Evolutionary conservation across 2,113 vertebrate genomes (phyloP).

Genomic region (Triplophysa siluroides): DNA sequence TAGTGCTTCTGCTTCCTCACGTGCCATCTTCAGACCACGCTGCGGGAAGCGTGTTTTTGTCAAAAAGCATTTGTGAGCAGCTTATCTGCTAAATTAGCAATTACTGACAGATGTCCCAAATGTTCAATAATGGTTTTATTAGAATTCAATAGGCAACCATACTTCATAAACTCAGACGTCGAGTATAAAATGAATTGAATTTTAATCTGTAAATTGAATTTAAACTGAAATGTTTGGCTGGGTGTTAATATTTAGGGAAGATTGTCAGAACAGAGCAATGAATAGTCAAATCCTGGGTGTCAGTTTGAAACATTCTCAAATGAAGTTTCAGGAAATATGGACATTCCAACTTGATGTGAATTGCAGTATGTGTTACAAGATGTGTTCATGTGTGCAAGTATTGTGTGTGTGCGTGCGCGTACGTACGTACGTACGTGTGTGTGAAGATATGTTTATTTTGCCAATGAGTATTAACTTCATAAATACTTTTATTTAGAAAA

Average conservation of each 20-base stretch:
- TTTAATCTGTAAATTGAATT: conserved; percentile 11
- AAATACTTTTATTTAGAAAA: conserved; percentile 26
- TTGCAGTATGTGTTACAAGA: conserved; percentile 17
- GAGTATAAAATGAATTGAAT: neutral
- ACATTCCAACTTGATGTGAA: conserved; percentile 47
- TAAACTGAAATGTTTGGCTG: neutral
- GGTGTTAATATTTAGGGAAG: neutral
- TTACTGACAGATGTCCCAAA: neutral
- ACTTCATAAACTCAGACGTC: neutral
- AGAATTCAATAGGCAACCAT: neutral
- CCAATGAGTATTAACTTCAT: conserved; percentile 52
- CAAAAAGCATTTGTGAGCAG: neutral
- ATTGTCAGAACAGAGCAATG: no score
- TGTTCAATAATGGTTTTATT: neutral
- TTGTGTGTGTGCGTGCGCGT: conserved; percentile 27
- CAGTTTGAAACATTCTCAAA: neutral
- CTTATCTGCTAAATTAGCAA: neutral
- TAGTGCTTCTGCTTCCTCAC: conserved; percentile 4
- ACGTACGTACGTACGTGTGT: conserved; percentile 6
- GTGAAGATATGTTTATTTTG: conserved; percentile 27
- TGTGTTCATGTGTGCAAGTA: conserved; percentile 21
- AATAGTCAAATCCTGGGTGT: neutral
- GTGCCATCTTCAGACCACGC: neutral
- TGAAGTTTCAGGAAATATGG: neutral
- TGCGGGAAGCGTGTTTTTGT: neutral